A percentile compares a stretch with the other conserved stretches of the same genome.
Evolutionary conservation across 2,113 vertebrate species (phyloP).

Genomic region (Bufo bufo): DNA sequence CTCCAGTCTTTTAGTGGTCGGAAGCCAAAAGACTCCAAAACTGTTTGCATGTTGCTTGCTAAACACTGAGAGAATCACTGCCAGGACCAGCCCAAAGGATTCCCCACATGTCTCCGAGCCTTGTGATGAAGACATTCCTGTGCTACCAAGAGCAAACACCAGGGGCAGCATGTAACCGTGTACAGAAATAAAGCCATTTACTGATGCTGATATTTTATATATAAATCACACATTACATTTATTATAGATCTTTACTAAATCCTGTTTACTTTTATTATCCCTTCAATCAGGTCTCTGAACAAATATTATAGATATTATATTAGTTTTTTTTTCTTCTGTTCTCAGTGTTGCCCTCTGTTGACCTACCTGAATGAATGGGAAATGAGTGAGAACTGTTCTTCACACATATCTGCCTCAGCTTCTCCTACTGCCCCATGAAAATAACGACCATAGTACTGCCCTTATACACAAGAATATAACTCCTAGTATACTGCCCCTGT

Average conservation of each 20-base stretch:
- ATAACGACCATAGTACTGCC: too few relatives aligned
- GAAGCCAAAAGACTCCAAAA: constrained; percentile 49
- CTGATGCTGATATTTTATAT: background rate
- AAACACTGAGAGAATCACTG: constrained; percentile 24
- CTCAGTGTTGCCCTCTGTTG: too few relatives aligned
- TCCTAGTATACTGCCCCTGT: too few relatives aligned
- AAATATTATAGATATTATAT: background rate
- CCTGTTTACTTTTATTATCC: background rate
- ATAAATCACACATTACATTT: too few relatives aligned
- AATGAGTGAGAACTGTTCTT: too few relatives aligned
- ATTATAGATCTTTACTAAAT: background rate
- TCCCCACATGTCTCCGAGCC: background rate
- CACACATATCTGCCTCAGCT: too few relatives aligned
- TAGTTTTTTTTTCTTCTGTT: background rate
- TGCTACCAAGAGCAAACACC: background rate
- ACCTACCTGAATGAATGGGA: too few relatives aligned
- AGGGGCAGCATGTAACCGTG: background rate
- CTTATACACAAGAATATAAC: too few relatives aligned
- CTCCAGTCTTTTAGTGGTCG: constrained; percentile 36
- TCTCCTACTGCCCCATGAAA: too few relatives aligned
- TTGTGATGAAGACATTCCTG: constrained; percentile 6
- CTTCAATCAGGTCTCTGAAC: background rate
- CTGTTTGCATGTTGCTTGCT: constrained; percentile 37
- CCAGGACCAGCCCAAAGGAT: constrained; percentile 22
- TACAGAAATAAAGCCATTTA: background rate